Conservation (phyloP, 2,113 vertebrate genomes). For the Alces alces region DNA sequence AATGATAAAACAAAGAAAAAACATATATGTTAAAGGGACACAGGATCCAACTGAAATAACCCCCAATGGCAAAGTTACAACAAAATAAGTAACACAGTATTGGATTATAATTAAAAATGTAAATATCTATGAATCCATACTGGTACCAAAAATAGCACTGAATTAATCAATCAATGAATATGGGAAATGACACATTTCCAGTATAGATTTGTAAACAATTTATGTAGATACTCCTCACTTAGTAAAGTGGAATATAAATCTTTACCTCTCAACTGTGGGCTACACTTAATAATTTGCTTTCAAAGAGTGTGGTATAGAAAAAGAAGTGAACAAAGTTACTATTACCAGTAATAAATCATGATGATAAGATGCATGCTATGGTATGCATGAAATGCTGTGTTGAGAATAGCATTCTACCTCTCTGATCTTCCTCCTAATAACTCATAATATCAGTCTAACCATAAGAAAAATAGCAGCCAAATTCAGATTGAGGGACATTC, state of each 20-base stretch:
- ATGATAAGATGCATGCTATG: neutral
- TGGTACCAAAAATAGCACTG: neutral
- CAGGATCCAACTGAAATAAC: neutral
- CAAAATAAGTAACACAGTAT: neutral
- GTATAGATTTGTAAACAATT: neutral
- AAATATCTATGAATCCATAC: neutral
- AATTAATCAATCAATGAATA: neutral
- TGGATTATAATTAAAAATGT: neutral
- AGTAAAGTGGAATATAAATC: neutral
- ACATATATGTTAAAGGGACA: neutral
- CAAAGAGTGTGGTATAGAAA: neutral
- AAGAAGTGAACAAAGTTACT: neutral
- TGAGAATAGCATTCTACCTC: neutral
- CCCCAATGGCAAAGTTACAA: neutral
- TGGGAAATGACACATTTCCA: neutral
- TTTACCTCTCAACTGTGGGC: neutral
- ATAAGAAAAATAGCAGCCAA: neutral
- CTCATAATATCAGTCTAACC: neutral
- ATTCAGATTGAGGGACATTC: neutral
- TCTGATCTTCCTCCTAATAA: neutral
- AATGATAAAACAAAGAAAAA: neutral
- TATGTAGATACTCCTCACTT: neutral
- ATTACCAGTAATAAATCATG: neutral
- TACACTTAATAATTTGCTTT: neutral
- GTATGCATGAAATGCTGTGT: accelerated